Base-by-base conservation (phyloP, 2,113 vertebrate species). In the Willisornis vidua region DNA sequence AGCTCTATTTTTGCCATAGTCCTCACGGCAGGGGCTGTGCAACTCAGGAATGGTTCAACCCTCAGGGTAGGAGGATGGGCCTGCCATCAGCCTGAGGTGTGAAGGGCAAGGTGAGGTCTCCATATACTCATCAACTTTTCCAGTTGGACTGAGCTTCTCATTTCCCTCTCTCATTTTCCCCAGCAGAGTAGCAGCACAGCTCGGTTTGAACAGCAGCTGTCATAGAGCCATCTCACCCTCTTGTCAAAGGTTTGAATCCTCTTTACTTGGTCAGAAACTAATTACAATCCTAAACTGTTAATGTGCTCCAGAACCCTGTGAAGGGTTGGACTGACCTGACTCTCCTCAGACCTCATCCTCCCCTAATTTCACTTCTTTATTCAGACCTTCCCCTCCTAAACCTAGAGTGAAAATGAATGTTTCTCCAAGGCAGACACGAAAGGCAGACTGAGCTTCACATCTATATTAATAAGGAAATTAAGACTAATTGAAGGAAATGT, bases 401-500 rank as follows among this genome's bases (percentile, higher is more conserved):
- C 14, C 17, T 25, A 1, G 9, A 28, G 8, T 16, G 25, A 39
- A 78, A 90, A 51, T 1, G 0, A 57, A 7, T 3, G 1, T 28
- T 55, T 91, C 55, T 37, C 22, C 20, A 54, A 67, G 20, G 26
- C 41, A 62, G 55, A 24, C 35, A 55, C 22, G 17, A 31, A 61
- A 61, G 24, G 18, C 66, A 85, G n/a, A 14, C 35, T 83, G 76
- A 91, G 59, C 49, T 72, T 71, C 52, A 25, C 0, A 0, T 45
- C 23, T 83, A 15, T 48, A 65, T 83, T 88, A 83, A 59, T 61
- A 86, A 63, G 54, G 48, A 83, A 96, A 83, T 91, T 51, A 72
- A 13, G 35, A 66, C 19, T 91, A 86, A 86, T 89, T 83, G 49
- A 29, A 94, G 89, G 82, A 89, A 96, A 35, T 73, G 23, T 37